phyloP scores from a whole-genome alignment of 2,888 invertebrate genomes.

The Onchidella celtica region DNA sequence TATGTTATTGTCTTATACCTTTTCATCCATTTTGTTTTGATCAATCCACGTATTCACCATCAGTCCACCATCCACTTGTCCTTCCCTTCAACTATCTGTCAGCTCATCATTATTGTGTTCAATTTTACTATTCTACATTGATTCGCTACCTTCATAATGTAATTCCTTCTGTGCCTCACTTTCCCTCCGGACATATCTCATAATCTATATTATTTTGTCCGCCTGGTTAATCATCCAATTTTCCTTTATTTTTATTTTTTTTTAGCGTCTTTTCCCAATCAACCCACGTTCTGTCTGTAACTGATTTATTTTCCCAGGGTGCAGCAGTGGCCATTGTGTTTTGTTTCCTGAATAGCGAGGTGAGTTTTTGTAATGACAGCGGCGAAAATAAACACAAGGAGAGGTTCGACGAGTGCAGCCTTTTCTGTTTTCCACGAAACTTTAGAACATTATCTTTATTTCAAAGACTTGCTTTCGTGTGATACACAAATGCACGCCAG shows the following conservation, averaged over 20 bases:
- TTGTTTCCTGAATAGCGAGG: slow-evolving; percentile 72
- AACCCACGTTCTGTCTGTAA: neutral
- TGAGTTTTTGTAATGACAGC: slow-evolving; percentile 53
- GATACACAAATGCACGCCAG: no score
- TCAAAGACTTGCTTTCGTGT: no score
- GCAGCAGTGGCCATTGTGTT: slow-evolving; percentile 68
- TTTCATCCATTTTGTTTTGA: no score
- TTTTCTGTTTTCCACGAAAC: no score
- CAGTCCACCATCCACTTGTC: slow-evolving; percentile 10
- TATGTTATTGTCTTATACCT: no score
- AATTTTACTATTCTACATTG: neutral
- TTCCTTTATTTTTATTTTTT: slow-evolving; percentile 12
- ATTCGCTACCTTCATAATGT: no score
- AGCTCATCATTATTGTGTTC: neutral
- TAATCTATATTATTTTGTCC: neutral
- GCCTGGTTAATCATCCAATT: neutral
- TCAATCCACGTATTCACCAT: neutral
- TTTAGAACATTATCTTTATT: no score
- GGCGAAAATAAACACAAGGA: no score
- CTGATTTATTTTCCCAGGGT: slow-evolving; percentile 57
- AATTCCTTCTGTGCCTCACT: no score
- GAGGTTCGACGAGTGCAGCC: no score
- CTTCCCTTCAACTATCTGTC: slow-evolving; percentile 16
- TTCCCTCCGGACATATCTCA: neutral
- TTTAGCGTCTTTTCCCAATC: neutral